phyloP scores from a whole-genome alignment of 1,140 invertebrate genomes.

The Cydia strobilella region DNA sequence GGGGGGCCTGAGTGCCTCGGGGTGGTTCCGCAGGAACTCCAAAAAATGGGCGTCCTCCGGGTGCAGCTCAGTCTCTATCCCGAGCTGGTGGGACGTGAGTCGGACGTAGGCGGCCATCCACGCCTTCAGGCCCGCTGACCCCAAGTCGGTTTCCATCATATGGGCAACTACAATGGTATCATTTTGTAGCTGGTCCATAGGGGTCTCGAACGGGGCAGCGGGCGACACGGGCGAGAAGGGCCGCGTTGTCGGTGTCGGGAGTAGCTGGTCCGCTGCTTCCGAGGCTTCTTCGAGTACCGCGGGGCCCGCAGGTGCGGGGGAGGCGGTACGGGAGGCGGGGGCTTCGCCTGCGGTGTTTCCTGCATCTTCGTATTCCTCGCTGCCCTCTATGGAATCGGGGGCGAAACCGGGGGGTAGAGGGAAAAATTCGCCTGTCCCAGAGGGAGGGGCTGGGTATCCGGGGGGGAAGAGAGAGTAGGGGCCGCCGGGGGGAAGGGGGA shows the following conservation, averaged over 20 bases:
- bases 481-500: no score
- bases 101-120: background rate
- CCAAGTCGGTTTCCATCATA: background rate
- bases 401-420: background rate
- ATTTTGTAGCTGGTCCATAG: background rate
- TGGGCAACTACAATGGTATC: background rate
- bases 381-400: background rate
- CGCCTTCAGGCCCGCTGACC: background rate
- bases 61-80: no score
- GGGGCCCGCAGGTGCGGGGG: background rate
- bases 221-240: background rate
- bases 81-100: no score
- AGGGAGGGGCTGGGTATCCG: no score
- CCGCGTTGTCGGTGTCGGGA: background rate
- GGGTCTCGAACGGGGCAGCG: background rate
- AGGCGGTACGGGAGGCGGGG: background rate
- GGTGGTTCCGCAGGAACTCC: no score
- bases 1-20: no score
- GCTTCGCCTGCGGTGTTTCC: background rate
- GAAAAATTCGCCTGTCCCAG: background rate
- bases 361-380: background rate
- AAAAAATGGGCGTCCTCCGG: no score
- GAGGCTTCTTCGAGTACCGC: background rate
- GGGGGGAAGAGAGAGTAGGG: no score
- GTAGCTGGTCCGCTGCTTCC: background rate